Percentiles rank a stretch among this genome's conserved stretches.
Evolutionary conservation across 2,113 vertebrate species (phyloP).

Genomic region (Apodemus speciosus): DNA sequence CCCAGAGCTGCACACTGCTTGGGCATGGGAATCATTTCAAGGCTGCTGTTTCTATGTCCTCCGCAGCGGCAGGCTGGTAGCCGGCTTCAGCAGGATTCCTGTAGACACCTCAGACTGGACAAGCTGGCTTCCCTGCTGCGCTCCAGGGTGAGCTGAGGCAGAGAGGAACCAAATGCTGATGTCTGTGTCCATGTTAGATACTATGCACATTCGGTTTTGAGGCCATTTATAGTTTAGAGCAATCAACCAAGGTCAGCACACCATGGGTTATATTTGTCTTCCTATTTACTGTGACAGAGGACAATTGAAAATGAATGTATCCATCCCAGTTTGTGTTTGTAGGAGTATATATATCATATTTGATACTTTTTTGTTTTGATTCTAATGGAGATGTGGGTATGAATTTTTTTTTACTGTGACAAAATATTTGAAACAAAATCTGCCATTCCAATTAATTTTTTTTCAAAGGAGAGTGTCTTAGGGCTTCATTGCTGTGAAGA

Average conservation of each 20-base stretch:
- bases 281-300: not conserved
- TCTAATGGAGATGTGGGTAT: not conserved
- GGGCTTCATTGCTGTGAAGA: no score
- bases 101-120: not conserved
- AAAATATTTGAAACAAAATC: slow-evolving; percentile 29
- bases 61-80: slow-evolving; percentile 11
- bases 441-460: not conserved
- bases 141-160: not conserved
- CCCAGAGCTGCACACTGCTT: slow-evolving; percentile 54
- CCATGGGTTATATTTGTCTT: not conserved
- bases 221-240: slow-evolving; percentile 3
- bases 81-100: not conserved
- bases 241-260: slow-evolving; percentile 41
- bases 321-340: not conserved
- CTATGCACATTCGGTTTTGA: not conserved
- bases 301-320: not conserved
- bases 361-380: not conserved
- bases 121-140: not conserved
- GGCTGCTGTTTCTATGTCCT: slow-evolving; percentile 51
- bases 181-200: not conserved
- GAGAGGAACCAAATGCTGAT: not conserved
- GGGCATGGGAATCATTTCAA: slow-evolving; percentile 58
- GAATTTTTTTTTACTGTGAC: not conserved
- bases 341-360: not conserved
- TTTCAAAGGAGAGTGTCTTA: not conserved